Base-by-base conservation (phyloP, 2,888 invertebrate genomes). In the Scaptomyza cyrtandrae region DNA sequence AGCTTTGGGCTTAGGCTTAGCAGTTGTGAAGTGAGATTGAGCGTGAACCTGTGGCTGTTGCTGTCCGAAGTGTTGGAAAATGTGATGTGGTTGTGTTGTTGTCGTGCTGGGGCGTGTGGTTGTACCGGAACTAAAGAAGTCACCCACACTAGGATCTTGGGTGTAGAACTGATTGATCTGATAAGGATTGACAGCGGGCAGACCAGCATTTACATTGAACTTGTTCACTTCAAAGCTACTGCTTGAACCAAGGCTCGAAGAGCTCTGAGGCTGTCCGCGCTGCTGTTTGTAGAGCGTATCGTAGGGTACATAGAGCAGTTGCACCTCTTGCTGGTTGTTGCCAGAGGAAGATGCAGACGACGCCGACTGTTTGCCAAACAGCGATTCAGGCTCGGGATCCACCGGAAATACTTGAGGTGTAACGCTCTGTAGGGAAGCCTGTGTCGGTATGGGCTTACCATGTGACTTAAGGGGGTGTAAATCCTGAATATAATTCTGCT, bases 231-330 rank as follows among this genome's bases (percentile, higher is more conserved):
- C 88, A 35, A 85, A 91, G 33, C 63, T 68, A 39, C 75, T 73
- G 77, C 85, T 78, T 27, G 78, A 59, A 0, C 64, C 64, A 2
- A 66, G 13, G 2, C 50, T 54, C 1, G 69, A 33, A 10, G 68
- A 80, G 27, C 79, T 69, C 6, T 72, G 66, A 0, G 56, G 16
- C 41, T 79, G 87, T 39, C 73, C 82, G 27, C 69, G 77, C 61
- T 92, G 93, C 54, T 89, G 89, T 86, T 94, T 93, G 76, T 94
- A 94, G 24, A 96, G 90, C 0, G 96, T 94, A 86, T 97, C 96
- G 27, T 96, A 93, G 6, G 97, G 97, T 0, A 97, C 96, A 87
- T 97, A 97, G 0, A 97, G 93, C 39, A 97, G 91, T 88, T 97
- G 97, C 0, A 97, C 95, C 91, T 95, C 95, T 89, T 94, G 82